Base-by-base conservation (phyloP, 1,140 invertebrate genomes). In the Protaetia brevitarsis region DNA sequence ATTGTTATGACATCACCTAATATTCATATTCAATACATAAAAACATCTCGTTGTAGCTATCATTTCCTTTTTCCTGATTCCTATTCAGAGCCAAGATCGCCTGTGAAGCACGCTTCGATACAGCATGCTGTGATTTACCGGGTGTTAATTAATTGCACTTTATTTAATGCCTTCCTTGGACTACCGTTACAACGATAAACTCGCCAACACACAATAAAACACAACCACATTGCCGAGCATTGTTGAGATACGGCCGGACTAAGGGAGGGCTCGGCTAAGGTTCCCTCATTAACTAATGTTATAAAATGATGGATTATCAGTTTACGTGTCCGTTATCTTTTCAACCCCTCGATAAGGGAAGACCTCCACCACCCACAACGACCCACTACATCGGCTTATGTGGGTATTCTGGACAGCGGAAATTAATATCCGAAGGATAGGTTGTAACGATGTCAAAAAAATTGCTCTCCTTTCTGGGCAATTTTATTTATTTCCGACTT, bases 291-390 rank as follows among this genome's bases (percentile, higher is more conserved):
- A 45, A 45, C 41, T 45, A 45, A 45, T 45, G 41, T 13, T 45
- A 45, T 45, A 45, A 45, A 45, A 45, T 45, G 41, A 45, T 45
- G 41, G 41, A 45, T 45, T 45, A 45, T 45, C 41, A 21, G 41
- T 45, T 45, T 45, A 45, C 41, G 41, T 45, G 41, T 45, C 13
- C 13, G 41, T 45, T 45, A 45, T 45, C 41, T 45, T 16, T 4
- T 5, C 4, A 45, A 21, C 23, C 34, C 10, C 16, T 19, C 41
- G 16, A 45, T 45, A 45, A 23, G 23, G 13, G 41, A 45, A 45
- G 41, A 45, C 23, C 13, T 45, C 41, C 6, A 45, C 37, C 5
- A 11, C 37, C 37, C 37, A 11, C 11, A 8, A 11, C 13, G 37
- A 5, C 19, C 19, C 37, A 16, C 13, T 16, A 8, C 5, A 13